phyloP scores from a whole-genome alignment of 2,888 invertebrate species.

The Cataglyphis albicans region DNA sequence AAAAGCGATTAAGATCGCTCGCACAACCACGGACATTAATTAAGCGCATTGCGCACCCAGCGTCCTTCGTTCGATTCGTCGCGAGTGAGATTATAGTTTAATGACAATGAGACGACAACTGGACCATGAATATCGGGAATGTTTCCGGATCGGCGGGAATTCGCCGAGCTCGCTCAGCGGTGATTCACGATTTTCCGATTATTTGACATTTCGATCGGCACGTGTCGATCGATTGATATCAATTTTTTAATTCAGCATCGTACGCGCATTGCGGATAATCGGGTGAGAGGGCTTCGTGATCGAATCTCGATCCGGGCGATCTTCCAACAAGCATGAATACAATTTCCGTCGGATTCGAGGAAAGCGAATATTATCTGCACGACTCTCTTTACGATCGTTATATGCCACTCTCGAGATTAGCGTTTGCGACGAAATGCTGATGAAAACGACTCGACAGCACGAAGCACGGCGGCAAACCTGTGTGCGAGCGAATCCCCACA shows the following conservation, averaged over 20 bases:
- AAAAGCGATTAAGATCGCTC: slow-evolving; percentile 30
- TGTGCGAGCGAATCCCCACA: neutral
- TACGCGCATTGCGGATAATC: neutral
- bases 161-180: neutral
- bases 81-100: slow-evolving; percentile 18
- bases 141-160: slow-evolving; percentile 17
- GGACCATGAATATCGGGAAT: neutral
- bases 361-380: slow-evolving; percentile 25
- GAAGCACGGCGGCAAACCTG: slow-evolving; percentile 33
- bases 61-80: neutral
- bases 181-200: slow-evolving; percentile 23
- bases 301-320: neutral
- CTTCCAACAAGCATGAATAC: neutral
- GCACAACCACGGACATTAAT: slow-evolving; percentile 27
- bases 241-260: neutral
- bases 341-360: neutral
- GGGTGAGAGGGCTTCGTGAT: neutral
- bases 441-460: slow-evolving; percentile 29
- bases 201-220: slow-evolving; percentile 4
- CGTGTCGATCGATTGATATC: neutral
- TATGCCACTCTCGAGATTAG: slow-evolving; percentile 59
- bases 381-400: slow-evolving; percentile 19
- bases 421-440: slow-evolving; percentile 55
- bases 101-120: slow-evolving; percentile 3
- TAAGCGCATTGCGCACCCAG: slow-evolving; percentile 38